Evolutionary conservation across 2,113 vertebrate genomes (phyloP).

Genomic region (Cepphus grylle): DNA sequence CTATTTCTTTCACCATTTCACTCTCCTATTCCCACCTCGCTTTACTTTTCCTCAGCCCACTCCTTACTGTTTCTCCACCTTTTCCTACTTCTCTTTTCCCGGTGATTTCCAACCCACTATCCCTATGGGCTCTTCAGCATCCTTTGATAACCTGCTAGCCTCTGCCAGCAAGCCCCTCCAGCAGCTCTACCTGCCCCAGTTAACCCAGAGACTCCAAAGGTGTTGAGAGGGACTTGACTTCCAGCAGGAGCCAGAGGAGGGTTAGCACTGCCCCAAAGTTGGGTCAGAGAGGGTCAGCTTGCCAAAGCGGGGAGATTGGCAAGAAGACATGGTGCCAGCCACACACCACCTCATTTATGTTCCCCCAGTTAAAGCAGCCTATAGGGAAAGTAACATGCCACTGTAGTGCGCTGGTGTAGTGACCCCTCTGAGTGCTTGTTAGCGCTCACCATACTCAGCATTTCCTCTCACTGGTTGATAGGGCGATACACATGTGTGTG

Average conservation of each 20-base stretch:
- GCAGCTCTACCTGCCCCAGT: not conserved
- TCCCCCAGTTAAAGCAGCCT: conserved; percentile 52
- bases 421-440: conserved; percentile 56
- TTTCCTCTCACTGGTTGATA: conserved; percentile 59
- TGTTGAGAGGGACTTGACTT: not conserved
- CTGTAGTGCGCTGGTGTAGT: not conserved
- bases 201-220: not conserved
- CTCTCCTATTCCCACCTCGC: accelerated
- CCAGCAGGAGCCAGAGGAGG: not conserved
- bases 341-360: not conserved
- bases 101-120: not conserved
- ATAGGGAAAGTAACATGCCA: conserved; percentile 12
- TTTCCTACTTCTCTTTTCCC: not conserved
- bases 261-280: not conserved
- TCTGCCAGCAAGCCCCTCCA: not conserved
- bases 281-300: not conserved
- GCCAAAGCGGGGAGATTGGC: not conserved
- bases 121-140: not conserved
- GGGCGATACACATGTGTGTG: not conserved
- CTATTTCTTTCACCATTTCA: not conserved
- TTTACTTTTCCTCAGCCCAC: not conserved
- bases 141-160: not conserved
- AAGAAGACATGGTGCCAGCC: conserved; percentile 14
- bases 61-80: not conserved
- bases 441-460: conserved; percentile 6